Conservation (phyloP, 2,113 vertebrate species). For the Tautogolabrus adspersus region DNA sequence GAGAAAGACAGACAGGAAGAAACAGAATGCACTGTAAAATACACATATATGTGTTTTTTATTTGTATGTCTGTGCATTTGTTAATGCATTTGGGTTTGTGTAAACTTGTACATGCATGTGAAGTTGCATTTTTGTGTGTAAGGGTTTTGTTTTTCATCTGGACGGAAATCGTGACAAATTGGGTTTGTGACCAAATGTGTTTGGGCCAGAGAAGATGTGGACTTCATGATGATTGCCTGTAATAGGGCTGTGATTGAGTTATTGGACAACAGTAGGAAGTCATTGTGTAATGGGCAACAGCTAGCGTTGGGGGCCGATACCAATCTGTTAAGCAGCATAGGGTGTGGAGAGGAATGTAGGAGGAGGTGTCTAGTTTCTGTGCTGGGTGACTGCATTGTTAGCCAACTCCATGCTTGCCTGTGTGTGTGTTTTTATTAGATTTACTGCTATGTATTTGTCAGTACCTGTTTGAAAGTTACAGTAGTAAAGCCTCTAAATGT, state of each 20-base stretch:
- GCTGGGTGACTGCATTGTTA: slow-evolving; percentile 62
- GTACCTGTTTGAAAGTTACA: slow-evolving; percentile 51
- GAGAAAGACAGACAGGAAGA: slow-evolving; percentile 23
- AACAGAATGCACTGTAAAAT: slow-evolving; percentile 21
- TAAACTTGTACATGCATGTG: not conserved
- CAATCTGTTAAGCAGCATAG: slow-evolving; percentile 77
- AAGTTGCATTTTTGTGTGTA: slow-evolving; percentile 32
- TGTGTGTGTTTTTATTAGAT: slow-evolving; percentile 58
- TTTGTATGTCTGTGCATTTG: not conserved
- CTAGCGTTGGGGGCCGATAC: slow-evolving; percentile 62
- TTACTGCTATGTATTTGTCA: slow-evolving; percentile 55
- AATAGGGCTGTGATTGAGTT: slow-evolving; percentile 65
- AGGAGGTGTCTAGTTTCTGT: slow-evolving; percentile 75
- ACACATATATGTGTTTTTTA: slow-evolving; percentile 1
- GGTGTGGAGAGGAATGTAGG: slow-evolving; percentile 74
- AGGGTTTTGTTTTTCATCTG: slow-evolving; percentile 22
- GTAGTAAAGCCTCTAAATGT: slow-evolving; percentile 30
- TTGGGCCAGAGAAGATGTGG: slow-evolving; percentile 49
- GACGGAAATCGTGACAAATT: slow-evolving; percentile 55
- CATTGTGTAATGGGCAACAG: slow-evolving; percentile 63
- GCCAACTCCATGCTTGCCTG: slow-evolving; percentile 40
- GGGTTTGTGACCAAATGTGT: slow-evolving; percentile 43
- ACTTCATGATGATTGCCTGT: slow-evolving; percentile 55
- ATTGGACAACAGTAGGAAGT: slow-evolving; percentile 64
- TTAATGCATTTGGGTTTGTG: not conserved